Percentiles rank a stretch among this genome's conserved stretches.
These are phyloP conservation scores for Pseudopipra pipra DNA, from an alignment of 2,113 vertebrate genomes.

Conservation along the genomic window DNA sequence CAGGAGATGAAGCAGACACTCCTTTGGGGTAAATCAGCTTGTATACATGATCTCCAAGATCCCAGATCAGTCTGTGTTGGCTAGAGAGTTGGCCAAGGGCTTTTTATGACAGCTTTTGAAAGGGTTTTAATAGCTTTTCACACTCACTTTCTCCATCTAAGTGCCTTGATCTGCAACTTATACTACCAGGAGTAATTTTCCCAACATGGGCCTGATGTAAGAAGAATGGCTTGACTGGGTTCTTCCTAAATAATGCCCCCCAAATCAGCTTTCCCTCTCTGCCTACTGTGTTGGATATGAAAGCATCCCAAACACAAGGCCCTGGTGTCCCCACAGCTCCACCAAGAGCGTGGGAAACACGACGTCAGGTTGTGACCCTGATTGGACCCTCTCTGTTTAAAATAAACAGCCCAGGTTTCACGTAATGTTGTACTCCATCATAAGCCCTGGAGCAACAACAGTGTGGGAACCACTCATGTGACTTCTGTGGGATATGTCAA, in stretches of 20 bases:
- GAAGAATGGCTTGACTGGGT: constrained; percentile 22
- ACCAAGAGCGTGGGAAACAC: background rate
- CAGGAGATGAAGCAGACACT: background rate
- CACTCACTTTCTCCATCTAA: background rate
- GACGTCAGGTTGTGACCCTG: constrained; percentile 48
- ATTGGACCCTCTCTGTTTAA: constrained; percentile 52
- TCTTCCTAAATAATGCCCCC: constrained; percentile 23
- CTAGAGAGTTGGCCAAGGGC: background rate
- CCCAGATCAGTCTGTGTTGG: background rate
- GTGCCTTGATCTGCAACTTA: background rate
- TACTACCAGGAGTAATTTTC: background rate
- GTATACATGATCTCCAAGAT: background rate
- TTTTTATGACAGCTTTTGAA: background rate
- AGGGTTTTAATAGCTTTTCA: background rate
- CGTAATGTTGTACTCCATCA: constrained; percentile 20
- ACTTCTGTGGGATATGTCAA: constrained; percentile 20
- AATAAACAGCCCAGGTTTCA: constrained; percentile 55
- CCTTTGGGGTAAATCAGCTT: background rate
- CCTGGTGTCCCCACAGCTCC: background rate
- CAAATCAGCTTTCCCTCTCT: background rate
- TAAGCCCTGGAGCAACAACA: constrained; percentile 16
- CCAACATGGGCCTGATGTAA: background rate
- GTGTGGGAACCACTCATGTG: background rate
- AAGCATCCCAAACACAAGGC: background rate
- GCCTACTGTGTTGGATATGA: background rate